Evolutionary conservation across 2,113 vertebrate species (phyloP).

Genomic region (Eurystomus gularis): DNA sequence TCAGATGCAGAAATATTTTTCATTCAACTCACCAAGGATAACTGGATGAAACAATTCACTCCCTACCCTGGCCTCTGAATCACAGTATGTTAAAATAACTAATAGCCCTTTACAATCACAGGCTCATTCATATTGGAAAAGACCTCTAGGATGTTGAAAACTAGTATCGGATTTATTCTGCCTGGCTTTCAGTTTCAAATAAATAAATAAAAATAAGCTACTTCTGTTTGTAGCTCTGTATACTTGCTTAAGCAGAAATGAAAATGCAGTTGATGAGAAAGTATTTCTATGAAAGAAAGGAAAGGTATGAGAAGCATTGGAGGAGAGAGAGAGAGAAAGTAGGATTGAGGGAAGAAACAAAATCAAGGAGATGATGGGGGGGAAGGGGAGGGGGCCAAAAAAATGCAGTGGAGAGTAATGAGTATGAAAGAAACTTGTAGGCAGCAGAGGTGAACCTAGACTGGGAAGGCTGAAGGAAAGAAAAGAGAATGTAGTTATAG

Average conservation of each 20-base stretch:
- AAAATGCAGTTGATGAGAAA: neutral
- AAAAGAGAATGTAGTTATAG: neutral
- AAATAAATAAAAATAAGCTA: neutral
- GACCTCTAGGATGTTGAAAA: neutral
- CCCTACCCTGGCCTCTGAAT: neutral
- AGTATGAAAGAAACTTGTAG: neutral
- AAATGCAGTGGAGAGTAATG: neutral
- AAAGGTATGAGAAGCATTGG: neutral
- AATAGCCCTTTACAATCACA: neutral
- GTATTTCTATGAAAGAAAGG: neutral
- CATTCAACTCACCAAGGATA: neutral
- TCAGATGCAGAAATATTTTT: neutral
- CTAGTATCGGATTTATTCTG: neutral
- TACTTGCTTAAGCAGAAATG: neutral
- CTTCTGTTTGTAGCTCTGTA: neutral
- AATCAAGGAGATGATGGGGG: neutral
- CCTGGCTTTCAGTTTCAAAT: neutral
- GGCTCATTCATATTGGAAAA: too few species aligned
- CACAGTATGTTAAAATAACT: neutral
- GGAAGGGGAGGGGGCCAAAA: too few species aligned
- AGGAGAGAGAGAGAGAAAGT: neutral
- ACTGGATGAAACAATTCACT: neutral
- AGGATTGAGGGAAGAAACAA: neutral
- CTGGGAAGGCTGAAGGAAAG: neutral
- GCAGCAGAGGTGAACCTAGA: neutral